Conservation (phyloP, 2,113 vertebrate species). For the Pampusana beccarii region DNA sequence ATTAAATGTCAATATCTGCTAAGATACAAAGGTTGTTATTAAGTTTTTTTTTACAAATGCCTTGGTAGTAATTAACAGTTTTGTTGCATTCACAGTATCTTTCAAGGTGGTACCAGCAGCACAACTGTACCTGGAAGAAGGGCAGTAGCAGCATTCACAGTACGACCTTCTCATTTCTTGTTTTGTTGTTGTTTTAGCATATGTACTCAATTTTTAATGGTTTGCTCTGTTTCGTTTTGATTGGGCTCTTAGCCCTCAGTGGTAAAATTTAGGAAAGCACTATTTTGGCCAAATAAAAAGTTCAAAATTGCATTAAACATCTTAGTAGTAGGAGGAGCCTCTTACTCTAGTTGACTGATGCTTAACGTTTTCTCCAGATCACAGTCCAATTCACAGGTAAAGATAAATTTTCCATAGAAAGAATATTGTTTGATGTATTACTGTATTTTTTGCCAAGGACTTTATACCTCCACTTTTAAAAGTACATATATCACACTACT, state of each 20-base stretch:
- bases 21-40: neutral
- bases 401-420: neutral
- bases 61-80: neutral
- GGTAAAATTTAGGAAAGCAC: neutral
- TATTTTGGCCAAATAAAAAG: neutral
- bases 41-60: neutral
- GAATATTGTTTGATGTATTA: neutral
- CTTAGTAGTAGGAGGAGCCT: neutral
- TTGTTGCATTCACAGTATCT: neutral
- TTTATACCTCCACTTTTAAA: neutral
- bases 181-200: neutral
- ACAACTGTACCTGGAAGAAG: neutral
- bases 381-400: neutral
- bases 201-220: neutral
- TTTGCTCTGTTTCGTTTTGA: neutral
- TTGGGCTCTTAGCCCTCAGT: neutral
- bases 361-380: neutral
- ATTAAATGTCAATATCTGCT: neutral
- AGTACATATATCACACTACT: neutral
- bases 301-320: neutral
- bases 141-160: neutral
- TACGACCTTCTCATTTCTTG: neutral
- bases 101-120: neutral
- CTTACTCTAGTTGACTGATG: neutral
- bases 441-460: neutral